Conservation (phyloP, 1,140 invertebrate genomes). For the Leptinotarsa texana region DNA sequence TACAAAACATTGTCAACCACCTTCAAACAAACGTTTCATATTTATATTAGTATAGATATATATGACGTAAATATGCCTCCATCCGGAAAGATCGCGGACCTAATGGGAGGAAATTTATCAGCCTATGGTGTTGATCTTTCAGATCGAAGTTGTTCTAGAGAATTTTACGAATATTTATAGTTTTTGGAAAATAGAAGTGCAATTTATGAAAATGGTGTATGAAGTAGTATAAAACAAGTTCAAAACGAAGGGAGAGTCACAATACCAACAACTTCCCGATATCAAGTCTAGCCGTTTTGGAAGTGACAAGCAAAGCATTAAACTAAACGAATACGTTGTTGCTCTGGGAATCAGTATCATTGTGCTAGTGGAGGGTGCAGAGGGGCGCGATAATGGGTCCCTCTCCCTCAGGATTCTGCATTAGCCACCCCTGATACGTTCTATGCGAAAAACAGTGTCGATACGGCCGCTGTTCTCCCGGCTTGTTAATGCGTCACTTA, state of each 20-base stretch:
- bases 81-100: no score
- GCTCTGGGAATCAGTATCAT: slow-evolving; percentile 47
- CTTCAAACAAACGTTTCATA: no score
- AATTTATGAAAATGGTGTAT: no score
- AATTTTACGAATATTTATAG: no score
- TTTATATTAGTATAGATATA: no score
- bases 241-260: not conserved
- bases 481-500: slow-evolving; percentile 44
- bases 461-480: slow-evolving; percentile 29
- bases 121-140: no score
- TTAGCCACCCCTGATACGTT: slow-evolving; percentile 38
- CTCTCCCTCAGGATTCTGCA: slow-evolving; percentile 46
- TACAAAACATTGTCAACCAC: no score
- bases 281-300: slow-evolving; percentile 24
- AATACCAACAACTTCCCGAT: not conserved
- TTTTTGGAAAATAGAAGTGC: no score
- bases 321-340: slow-evolving; percentile 51
- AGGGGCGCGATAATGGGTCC: slow-evolving; percentile 52
- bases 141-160: no score
- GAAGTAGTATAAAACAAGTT: no score
- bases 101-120: no score
- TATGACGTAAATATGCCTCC: no score
- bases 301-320: slow-evolving; percentile 50
- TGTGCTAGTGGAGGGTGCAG: slow-evolving; percentile 45
- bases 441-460: slow-evolving; percentile 36